Conservation (phyloP, 2,888 invertebrate species). For the Clitarchus hookeri region DNA sequence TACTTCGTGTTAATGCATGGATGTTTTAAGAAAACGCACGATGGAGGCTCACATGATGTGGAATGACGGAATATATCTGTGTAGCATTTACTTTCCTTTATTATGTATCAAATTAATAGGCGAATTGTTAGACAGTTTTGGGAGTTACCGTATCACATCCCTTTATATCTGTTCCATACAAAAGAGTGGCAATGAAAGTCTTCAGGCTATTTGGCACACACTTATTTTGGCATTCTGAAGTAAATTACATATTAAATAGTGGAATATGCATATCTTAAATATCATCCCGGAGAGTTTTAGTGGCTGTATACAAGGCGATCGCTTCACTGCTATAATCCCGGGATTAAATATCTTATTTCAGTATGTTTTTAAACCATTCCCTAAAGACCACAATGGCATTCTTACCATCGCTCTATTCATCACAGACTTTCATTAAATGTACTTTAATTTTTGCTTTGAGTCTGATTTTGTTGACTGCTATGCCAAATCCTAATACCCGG, state of each 20-base stretch:
- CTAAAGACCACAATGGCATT: no score
- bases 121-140: not conserved
- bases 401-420: no score
- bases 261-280: not conserved
- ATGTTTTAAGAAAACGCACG: not conserved
- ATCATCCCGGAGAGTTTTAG: not conserved
- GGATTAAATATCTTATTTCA: no score
- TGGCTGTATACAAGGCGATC: not conserved
- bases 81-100: not conserved
- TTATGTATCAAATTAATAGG: not conserved
- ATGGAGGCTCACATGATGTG: not conserved
- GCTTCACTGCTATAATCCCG: not conserved
- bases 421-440: no score
- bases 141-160: not conserved
- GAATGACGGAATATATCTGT: not conserved
- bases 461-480: no score
- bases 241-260: not conserved
- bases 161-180: not conserved
- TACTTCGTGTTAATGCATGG: slow-evolving; percentile 11
- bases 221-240: not conserved
- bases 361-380: no score
- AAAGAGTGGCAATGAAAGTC: not conserved
- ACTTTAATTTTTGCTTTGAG: no score
- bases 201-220: not conserved
- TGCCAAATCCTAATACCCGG: no score